A percentile compares a stretch with the other conserved stretches of the same genome.
Evolutionary conservation across 2,113 vertebrate species (phyloP).

Genomic region (Rhinopithecus roxellana): DNA sequence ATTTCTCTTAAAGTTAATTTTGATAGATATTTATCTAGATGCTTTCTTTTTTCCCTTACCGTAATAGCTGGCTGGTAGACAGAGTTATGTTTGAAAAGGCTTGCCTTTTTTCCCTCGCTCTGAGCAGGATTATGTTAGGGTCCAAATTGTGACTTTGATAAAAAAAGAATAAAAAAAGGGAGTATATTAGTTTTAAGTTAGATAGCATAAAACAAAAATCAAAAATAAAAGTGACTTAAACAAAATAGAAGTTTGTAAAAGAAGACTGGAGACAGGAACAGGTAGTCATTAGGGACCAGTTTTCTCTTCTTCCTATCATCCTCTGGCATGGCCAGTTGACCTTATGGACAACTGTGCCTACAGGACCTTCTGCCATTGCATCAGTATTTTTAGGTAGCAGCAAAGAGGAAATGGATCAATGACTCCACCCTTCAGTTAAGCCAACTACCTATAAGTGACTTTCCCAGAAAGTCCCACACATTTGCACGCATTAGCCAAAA

Average conservation of each 20-base stretch:
- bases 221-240: not conserved
- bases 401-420: not conserved
- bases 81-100: not conserved
- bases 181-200: not conserved
- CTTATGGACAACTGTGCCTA: not conserved
- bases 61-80: not conserved
- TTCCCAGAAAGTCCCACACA: not conserved
- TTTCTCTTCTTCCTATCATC: not conserved
- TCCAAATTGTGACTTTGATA: slow-evolving; percentile 3
- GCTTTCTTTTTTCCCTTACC: not conserved
- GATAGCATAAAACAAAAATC: not conserved
- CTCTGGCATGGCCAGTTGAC: not conserved
- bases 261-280: not conserved
- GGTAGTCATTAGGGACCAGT: not conserved
- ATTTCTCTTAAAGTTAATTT: not conserved
- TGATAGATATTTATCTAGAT: not conserved
- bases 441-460: not conserved
- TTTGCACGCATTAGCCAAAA: not conserved
- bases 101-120: not conserved
- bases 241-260: not conserved
- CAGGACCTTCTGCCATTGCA: not conserved
- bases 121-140: not conserved
- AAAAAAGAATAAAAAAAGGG: not conserved
- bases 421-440: not conserved
- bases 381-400: not conserved